These are phyloP conservation scores for Heliconius eleuchia DNA, from an alignment of 1,140 invertebrate genomes.

Conservation along the genomic window DNA sequence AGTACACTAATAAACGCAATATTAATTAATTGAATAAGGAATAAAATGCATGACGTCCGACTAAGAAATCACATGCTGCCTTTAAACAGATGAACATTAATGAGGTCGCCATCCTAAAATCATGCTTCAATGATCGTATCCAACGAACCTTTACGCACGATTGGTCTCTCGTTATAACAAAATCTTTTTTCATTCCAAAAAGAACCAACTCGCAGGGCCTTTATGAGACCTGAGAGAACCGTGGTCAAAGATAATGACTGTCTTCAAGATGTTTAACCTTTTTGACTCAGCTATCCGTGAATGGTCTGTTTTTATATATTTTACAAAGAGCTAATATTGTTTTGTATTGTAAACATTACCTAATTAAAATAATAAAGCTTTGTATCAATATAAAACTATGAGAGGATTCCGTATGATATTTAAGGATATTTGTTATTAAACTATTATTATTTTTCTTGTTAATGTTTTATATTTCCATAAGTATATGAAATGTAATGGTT, in stretches of 20 bases:
- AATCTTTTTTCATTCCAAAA: conserved; percentile 57
- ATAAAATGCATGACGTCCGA: background rate
- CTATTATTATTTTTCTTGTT: too few relatives aligned
- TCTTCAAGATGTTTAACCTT: conserved; percentile 35
- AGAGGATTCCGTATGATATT: too few relatives aligned
- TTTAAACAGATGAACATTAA: conserved; percentile 43
- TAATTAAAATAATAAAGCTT: too few relatives aligned
- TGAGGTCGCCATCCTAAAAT: conserved; percentile 55
- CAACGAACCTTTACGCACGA: conserved; percentile 55
- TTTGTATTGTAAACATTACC: background rate
- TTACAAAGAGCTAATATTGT: background rate
- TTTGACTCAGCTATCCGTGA: conserved; percentile 33
- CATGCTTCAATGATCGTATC: conserved; percentile 58
- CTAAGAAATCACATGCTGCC: background rate
- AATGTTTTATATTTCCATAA: too few relatives aligned
- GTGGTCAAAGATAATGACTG: conserved; percentile 41
- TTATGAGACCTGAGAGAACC: conserved; percentile 46
- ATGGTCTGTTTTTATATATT: background rate
- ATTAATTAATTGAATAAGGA: too few relatives aligned
- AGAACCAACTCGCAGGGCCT: conserved; percentile 48
- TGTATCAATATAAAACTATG: too few relatives aligned
- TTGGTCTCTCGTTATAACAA: conserved; percentile 58
- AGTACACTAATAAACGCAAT: too few relatives aligned
- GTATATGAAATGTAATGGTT: too few relatives aligned
- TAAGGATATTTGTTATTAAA: too few relatives aligned